Evolutionary conservation across 2,888 invertebrate genomes (phyloP), one percentile per base, ranked within the genome.

Genomic region (Campoplex nolae): DNA sequence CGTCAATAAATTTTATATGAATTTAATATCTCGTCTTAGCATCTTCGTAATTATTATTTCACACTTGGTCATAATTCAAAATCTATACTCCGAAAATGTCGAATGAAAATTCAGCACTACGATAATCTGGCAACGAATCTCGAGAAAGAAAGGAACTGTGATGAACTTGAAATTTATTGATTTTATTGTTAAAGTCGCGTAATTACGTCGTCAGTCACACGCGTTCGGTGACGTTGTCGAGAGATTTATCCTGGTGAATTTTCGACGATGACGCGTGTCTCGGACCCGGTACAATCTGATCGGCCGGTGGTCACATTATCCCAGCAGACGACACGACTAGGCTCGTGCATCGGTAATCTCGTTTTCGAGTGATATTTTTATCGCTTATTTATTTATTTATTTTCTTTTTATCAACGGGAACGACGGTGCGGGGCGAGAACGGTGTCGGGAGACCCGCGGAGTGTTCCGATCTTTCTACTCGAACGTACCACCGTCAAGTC

Each of bases 281-380:
- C 86, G 71, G 42, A 77, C 18, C 86, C 87, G 87, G 84, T 84
- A 62, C 45, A 79, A 76, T 84, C 56, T 58, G 38, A 81, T 80
- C 83, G 73, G 76, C 48, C 85, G 85, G 80, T 85, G 85, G 80
- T 88, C 80, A 85, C 87, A 87, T 85, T 68, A 56, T 85, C 84
- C 81, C 56, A 71, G 80, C 84, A 35, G 73, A 83, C 75, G 82
- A 74, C 73, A 54, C 74, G 56, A 75, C 54, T 48, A 70, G 48
- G 32, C 73, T 80, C 75, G 79, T 80, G 48, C 79, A 83, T 80
- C 28, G 65, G 56, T 1, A 35, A 38, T 56, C 67, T 65, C 18
- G 32, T 32, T 35, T 28, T 38, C 13, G 8, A 35, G 11, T 13
- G 45, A 45, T 45, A 2, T 45, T 45, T 45, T 13, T 45, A 6